phyloP scores from a whole-genome alignment of 2,888 invertebrate genomes.

The Lithophane leautieri region DNA sequence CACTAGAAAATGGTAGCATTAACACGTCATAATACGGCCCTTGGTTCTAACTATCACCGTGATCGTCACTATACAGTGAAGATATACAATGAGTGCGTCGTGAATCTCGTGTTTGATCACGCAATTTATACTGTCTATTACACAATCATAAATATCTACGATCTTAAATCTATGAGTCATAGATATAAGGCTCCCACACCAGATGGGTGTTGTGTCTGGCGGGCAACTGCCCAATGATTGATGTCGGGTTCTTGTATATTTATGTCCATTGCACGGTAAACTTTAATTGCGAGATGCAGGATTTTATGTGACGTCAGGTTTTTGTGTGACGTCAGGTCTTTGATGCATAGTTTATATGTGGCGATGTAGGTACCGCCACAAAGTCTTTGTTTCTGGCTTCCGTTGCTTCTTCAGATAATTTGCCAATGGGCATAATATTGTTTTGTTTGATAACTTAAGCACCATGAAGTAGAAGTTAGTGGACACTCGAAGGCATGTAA shows the following conservation, averaged over 20 bases:
- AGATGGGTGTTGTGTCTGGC: no score
- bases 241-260: no score
- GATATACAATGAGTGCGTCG: not conserved
- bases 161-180: not conserved
- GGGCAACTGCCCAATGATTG: no score
- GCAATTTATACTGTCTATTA: not conserved
- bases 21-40: no score
- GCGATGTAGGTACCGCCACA: no score
- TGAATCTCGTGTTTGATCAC: not conserved
- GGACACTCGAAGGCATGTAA: not conserved
- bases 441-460: not conserved
- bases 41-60: not conserved
- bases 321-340: no score
- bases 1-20: no score
- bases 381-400: constrained; percentile 6
- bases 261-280: no score
- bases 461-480: not conserved
- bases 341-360: no score
- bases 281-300: no score
- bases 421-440: not conserved
- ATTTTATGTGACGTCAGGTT: no score
- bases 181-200: not conserved
- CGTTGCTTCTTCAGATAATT: constrained; percentile 1
- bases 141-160: not conserved
- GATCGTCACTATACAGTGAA: not conserved